Percentiles rank a stretch among this genome's conserved stretches.
phyloP scores from a whole-genome alignment of 2,113 vertebrate species.

The Papio anubis region DNA sequence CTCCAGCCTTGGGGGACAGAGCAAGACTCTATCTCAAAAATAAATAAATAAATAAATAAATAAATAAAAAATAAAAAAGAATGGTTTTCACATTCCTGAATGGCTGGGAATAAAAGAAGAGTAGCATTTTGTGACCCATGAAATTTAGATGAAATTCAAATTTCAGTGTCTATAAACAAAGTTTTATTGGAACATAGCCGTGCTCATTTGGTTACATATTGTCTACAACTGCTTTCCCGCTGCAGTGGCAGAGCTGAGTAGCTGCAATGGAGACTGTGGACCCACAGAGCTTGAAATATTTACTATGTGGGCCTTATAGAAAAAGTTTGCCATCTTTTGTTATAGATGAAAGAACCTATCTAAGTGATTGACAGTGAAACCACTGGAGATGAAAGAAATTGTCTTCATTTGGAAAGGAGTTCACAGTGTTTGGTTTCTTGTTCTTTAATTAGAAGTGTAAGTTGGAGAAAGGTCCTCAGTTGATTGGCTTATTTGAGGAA shows the following conservation, averaged over 20 bases:
- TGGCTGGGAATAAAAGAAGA: conserved; percentile 56
- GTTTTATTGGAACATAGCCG: background rate
- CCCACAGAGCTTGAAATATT: background rate
- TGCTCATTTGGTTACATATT: background rate
- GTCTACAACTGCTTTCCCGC: background rate
- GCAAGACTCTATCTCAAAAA: too few relatives aligned
- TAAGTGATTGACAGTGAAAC: background rate
- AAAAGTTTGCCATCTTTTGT: background rate
- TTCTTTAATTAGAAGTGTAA: conserved; percentile 21
- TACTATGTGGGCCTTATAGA: background rate
- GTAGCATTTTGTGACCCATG: background rate
- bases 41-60: too few relatives aligned
- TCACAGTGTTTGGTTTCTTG: conserved; percentile 17
- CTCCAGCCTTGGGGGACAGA: too few relatives aligned
- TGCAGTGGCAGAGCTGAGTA: background rate
- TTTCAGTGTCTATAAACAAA: background rate
- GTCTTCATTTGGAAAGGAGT: background rate
- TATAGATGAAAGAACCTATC: background rate
- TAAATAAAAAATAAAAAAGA: background rate
- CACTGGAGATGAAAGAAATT: background rate
- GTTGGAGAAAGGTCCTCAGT: background rate
- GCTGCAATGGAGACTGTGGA: background rate
- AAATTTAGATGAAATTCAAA: conserved; percentile 30
- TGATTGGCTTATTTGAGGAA: conserved; percentile 3
- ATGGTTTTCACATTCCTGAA: conserved; percentile 8